Evolutionary conservation across 1,140 invertebrate genomes (phyloP).

Genomic region (Bathynomus jamesi): DNA sequence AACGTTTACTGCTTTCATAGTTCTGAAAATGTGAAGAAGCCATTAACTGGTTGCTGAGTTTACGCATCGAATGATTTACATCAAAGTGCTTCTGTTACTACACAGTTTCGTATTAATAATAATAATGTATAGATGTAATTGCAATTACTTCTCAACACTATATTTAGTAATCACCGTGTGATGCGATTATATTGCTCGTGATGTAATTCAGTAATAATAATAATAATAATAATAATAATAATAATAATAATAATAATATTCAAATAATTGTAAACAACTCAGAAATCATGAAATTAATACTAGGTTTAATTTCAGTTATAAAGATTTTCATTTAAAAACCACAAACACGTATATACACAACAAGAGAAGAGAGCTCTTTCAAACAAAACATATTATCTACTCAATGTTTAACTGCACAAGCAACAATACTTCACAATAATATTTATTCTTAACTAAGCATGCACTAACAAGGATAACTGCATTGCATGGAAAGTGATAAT

Average conservation of each 20-base stretch:
- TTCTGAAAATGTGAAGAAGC: conserved; percentile 18
- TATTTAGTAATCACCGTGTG: too few relatives aligned
- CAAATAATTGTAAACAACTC: not conserved
- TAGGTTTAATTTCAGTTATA: not conserved
- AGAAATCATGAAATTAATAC: not conserved
- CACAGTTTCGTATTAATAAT: not conserved
- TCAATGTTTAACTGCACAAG: too few relatives aligned
- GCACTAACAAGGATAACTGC: too few relatives aligned
- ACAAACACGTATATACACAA: too few relatives aligned
- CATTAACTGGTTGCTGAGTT: too few relatives aligned
- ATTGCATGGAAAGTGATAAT: too few relatives aligned
- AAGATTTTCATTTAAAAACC: not conserved
- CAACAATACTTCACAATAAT: too few relatives aligned
- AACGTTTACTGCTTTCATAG: conserved; percentile 67
- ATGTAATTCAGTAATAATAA: not conserved
- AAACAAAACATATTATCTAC: too few relatives aligned
- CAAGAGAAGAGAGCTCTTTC: too few relatives aligned
- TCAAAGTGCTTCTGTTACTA: not conserved
- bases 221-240: not conserved
- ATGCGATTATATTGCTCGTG: too few relatives aligned
- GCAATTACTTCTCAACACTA: not conserved
- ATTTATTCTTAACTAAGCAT: too few relatives aligned
- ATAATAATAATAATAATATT: conserved; percentile 9
- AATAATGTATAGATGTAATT: not conserved
- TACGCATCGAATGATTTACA: not conserved